Evolutionary conservation across 2,888 invertebrate species (phyloP), one percentile per base, ranked within the genome.

Genomic region (Rhimphoctona megacephalus): DNA sequence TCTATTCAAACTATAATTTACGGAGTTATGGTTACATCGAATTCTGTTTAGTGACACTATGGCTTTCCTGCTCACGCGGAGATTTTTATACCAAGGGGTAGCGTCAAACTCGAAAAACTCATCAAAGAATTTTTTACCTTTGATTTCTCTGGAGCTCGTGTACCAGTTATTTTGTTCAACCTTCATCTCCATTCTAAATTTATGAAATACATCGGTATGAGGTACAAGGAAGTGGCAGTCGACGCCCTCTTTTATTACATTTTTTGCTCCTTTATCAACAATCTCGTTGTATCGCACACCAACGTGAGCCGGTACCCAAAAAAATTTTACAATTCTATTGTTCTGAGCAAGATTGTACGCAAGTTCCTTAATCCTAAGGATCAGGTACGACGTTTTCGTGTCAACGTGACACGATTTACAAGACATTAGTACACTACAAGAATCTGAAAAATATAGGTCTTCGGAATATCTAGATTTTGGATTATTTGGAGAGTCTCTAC

Each of bases 81-180:
- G n/a, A n/a, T n/a, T n/a, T n/a, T n/a, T n/a, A n/a, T n/a, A n/a
- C n/a, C n/a, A n/a, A n/a, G n/a, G n/a, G 9, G 17, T 25, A 8
- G 11, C 46, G 25, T 46, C 70, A 11, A 25, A 30, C 14, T 46
- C 22, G 11, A 70, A 70, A 49, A 70, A 70, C 14, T 46, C 46
- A 1, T 70, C 49, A 49, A 70, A 70, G 17, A 14, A 70, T 46
- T 14, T 22, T 25, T 36, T 49, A 3, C 70, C 70, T 30, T 70
- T 70, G 5, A 4, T 14, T n/a, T n/a, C 9, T 39, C 25, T 5
- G 66, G 54, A 17, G 4, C 33, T 33, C 19, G 19, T 3, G n/a
- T 73, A 73, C 54, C 73, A 73, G 33, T 73, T 54, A 19, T 73
- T 19, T 73, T 54, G 33, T 8, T 33, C 33, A 6, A n/a, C 52